These are phyloP conservation scores for Andrena trimmerana DNA, from an alignment of 2,888 invertebrate genomes.

Conservation along the genomic window DNA sequence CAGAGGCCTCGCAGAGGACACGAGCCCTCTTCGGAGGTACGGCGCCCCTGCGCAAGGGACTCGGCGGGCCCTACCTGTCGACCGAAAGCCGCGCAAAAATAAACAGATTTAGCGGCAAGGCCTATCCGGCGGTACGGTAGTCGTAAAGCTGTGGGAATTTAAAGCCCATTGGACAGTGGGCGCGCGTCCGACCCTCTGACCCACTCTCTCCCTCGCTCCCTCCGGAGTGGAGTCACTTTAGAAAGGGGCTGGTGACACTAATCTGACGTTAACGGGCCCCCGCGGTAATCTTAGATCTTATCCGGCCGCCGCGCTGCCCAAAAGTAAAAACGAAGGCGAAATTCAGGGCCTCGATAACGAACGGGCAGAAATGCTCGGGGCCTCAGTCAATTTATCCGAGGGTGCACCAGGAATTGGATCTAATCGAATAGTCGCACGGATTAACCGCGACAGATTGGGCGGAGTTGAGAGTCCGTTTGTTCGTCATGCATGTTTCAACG, in stretches of 20 bases:
- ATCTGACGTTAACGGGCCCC: constrained; percentile 76
- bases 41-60: constrained; percentile 4
- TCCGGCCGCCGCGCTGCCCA: constrained; percentile 54
- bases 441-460: constrained; percentile 14
- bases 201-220: constrained; percentile 69
- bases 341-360: constrained; percentile 27
- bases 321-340: constrained; percentile 19
- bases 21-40: constrained; percentile 22
- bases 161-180: constrained; percentile 72
- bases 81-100: constrained; percentile 74
- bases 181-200: constrained; percentile 78
- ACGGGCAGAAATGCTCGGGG: background rate
- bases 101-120: constrained; percentile 77
- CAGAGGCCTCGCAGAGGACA: constrained; percentile 23
- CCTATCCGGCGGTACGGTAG: constrained; percentile 53
- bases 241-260: constrained; percentile 78
- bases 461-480: constrained; percentile 27
- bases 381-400: constrained; percentile 14
- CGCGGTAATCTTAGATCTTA: constrained; percentile 72
- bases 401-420: background rate
- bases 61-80: constrained; percentile 62
- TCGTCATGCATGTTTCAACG: constrained; percentile 33
- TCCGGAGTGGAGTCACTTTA: constrained; percentile 57
- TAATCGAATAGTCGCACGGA: constrained; percentile 23
- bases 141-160: constrained; percentile 62